phyloP scores from a whole-genome alignment of 2,888 invertebrate species.

The Calliopum simillimum region DNA sequence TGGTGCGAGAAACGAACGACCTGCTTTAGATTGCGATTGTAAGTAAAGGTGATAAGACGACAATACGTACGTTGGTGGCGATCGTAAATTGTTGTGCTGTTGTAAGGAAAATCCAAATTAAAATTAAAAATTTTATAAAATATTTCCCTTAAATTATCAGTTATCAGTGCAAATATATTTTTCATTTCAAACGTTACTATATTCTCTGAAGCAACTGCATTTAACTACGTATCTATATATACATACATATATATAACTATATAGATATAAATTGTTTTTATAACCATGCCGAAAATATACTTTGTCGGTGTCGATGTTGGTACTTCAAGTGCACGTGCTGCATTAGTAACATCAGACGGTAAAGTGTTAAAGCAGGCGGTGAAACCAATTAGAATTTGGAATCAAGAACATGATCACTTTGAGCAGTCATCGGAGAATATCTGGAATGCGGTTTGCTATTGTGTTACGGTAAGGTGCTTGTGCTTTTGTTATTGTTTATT shows the following conservation, averaged over 20 bases:
- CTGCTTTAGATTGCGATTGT: conserved; percentile 45
- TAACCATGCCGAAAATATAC: conserved; percentile 62
- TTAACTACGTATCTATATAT: not conserved
- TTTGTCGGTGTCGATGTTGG: conserved; percentile 95
- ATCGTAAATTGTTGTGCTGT: no score
- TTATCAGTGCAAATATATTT: not conserved
- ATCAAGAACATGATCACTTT: conserved; percentile 80
- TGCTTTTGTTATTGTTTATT: not conserved
- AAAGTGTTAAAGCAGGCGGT: conserved; percentile 75
- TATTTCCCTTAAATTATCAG: not conserved
- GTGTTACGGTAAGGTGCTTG: conserved; percentile 76
- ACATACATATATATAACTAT: not conserved
- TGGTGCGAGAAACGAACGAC: not conserved
- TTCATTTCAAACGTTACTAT: not conserved
- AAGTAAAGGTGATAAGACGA: conserved; percentile 44
- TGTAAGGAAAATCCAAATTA: not conserved
- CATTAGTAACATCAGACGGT: conserved; percentile 78
- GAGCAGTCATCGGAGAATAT: conserved; percentile 93
- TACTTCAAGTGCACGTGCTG: conserved; percentile 89
- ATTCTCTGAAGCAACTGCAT: not conserved
- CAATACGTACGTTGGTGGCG: not conserved
- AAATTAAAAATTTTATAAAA: not conserved
- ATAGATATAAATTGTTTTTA: not conserved
- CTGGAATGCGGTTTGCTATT: conserved; percentile 76
- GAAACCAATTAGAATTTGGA: conserved; percentile 80